These are phyloP conservation scores for Sebastes fasciatus DNA, from an alignment of 2,113 vertebrate genomes.

Conservation along the genomic window DNA sequence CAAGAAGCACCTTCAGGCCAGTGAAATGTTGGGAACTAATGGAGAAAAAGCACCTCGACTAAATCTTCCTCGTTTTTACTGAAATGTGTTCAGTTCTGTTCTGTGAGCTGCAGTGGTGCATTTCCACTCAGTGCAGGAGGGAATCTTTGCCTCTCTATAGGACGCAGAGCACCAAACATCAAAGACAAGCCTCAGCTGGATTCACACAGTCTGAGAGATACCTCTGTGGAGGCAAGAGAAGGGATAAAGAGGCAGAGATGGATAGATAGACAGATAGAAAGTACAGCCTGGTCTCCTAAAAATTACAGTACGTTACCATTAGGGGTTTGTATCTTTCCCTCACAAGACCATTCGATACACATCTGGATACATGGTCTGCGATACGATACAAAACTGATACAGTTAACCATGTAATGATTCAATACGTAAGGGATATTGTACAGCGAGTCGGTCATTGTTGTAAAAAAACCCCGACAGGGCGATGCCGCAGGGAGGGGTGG, in stretches of 20 bases:
- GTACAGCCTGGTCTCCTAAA: no score
- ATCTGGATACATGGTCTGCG: no score
- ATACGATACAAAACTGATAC: no score
- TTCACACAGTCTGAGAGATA: slow-evolving; percentile 28
- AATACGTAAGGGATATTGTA: no score
- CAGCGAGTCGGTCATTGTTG: no score
- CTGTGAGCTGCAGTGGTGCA: slow-evolving; percentile 32
- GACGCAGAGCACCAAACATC: slow-evolving; percentile 45
- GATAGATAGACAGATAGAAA: not conserved
- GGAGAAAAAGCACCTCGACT: slow-evolving; percentile 27
- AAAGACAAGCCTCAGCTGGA: slow-evolving; percentile 54
- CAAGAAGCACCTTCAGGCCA: slow-evolving; percentile 32
- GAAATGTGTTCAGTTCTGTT: slow-evolving; percentile 29
- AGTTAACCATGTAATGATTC: no score
- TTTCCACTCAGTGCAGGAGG: slow-evolving; percentile 20
- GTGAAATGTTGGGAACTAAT: slow-evolving; percentile 31
- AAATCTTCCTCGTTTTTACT: slow-evolving; percentile 15
- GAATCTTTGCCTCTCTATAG: slow-evolving; percentile 27
- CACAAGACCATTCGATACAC: no score
- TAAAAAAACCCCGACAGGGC: no score
- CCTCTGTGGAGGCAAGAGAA: not conserved
- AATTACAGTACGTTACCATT: no score
- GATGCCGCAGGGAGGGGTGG: no score
- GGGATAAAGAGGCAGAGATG: not conserved
- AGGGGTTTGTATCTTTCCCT: no score